Evolutionary conservation across 1,140 invertebrate species (phyloP).

Genomic region (Mamestra configurata): DNA sequence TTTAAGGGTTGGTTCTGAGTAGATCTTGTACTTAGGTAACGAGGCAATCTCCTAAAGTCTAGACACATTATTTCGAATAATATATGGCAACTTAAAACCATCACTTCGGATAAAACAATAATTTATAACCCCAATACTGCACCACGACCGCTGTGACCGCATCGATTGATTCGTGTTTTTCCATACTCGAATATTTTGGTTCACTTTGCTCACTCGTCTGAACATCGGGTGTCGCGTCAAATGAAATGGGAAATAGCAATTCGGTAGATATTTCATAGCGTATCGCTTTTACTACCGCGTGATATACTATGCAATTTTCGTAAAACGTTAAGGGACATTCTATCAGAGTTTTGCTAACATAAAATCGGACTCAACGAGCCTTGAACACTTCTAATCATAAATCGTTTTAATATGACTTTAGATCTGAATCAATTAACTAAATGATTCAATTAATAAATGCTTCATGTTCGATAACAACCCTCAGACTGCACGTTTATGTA

Average conservation of each 20-base stretch:
- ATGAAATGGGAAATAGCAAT: constrained; percentile 68
- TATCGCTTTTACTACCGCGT: constrained; percentile 51
- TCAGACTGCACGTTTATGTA: constrained; percentile 16
- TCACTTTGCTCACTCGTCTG: constrained; percentile 53
- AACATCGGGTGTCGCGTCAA: constrained; percentile 62
- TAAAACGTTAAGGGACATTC: background rate
- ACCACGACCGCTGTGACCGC: constrained; percentile 15
- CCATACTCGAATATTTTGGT: constrained; percentile 50
- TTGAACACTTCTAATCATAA: background rate
- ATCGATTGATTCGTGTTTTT: constrained; percentile 36
- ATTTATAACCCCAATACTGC: constrained; percentile 22
- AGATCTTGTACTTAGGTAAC: too few relatives aligned
- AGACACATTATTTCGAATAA: background rate
- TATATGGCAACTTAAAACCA: background rate
- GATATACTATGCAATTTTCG: constrained; percentile 54
- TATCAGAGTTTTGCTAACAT: background rate
- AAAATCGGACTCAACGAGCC: background rate
- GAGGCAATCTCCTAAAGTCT: background rate
- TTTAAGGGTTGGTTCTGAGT: constrained; percentile 1
- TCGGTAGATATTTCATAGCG: constrained; percentile 66
- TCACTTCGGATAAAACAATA: constrained; percentile 1
- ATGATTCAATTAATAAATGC: background rate
- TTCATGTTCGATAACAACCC: background rate
- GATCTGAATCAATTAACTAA: background rate
- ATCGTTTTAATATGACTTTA: background rate